Evolutionary conservation across 2,888 invertebrate species (phyloP).

Genomic region (Ypsolopha scabrella): DNA sequence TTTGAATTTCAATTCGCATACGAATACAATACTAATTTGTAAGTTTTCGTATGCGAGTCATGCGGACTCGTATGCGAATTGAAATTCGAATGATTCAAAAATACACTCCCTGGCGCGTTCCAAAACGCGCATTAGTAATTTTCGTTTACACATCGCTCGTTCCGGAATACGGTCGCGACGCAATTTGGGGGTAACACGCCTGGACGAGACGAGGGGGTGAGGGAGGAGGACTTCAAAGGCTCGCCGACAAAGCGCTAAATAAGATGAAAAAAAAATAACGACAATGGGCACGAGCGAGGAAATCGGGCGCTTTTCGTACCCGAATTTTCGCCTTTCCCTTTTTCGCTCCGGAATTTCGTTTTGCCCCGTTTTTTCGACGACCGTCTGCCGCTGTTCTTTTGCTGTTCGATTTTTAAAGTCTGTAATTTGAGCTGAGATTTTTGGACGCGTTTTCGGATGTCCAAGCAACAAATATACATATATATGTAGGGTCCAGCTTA

Average conservation of each 20-base stretch:
- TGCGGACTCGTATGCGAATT: no score
- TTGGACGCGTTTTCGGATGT: not conserved
- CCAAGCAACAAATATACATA: not conserved
- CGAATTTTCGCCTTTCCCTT: constrained; percentile 40
- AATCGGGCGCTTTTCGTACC: constrained; percentile 45
- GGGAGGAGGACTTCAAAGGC: constrained; percentile 54
- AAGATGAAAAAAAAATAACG: constrained; percentile 66
- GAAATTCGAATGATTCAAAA: no score
- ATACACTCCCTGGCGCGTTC: no score
- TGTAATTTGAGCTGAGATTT: no score
- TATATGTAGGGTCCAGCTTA: no score
- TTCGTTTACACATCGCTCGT: constrained; percentile 16
- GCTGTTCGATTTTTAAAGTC: constrained; percentile 22
- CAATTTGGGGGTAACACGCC: constrained; percentile 57
- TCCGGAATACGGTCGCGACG: constrained; percentile 53
- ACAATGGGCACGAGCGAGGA: constrained; percentile 50
- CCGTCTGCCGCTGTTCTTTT: constrained; percentile 14
- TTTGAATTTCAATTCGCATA: no score
- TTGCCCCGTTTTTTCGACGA: constrained; percentile 13
- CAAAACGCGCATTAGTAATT: constrained; percentile 2
- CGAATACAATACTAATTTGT: no score
- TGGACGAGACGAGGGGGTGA: constrained; percentile 6
- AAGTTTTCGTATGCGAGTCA: no score
- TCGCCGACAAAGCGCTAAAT: constrained; percentile 68
- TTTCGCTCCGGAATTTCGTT: constrained; percentile 43